phyloP scores from a whole-genome alignment of 2,113 vertebrate species.

The Puma concolor region DNA sequence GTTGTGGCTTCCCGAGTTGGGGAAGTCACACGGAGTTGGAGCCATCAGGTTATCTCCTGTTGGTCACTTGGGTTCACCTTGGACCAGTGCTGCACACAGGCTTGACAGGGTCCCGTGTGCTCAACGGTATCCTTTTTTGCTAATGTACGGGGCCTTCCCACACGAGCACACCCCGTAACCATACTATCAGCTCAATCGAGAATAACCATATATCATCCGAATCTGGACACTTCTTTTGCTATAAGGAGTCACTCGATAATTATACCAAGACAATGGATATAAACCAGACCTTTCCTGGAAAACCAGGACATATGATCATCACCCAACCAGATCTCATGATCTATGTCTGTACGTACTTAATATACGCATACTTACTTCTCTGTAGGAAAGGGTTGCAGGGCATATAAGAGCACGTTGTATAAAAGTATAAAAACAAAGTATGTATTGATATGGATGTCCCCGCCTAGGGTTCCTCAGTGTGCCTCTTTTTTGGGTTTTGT shows the following conservation, averaged over 20 bases:
- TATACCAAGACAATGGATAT: neutral
- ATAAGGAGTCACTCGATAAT: neutral
- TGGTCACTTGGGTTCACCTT: neutral
- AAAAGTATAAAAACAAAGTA: neutral
- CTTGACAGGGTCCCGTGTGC: rapidly evolving
- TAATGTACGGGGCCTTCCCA: neutral
- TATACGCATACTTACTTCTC: neutral
- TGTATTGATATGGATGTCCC: neutral
- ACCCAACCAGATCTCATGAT: neutral
- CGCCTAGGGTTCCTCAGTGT: neutral
- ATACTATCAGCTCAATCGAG: neutral
- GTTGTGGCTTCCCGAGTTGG: neutral
- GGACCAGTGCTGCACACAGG: neutral
- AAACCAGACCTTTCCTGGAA: neutral
- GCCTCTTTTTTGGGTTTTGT: neutral
- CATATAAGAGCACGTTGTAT: neutral
- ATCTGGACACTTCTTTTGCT: neutral
- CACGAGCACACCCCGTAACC: neutral
- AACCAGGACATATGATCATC: neutral
- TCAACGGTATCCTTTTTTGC: neutral
- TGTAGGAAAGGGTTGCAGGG: neutral
- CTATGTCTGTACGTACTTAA: neutral
- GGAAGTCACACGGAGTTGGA: neutral
- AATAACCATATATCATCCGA: too few species aligned
- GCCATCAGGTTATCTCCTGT: neutral